Base-by-base conservation (phyloP, 2,888 invertebrate genomes). In the Clusia tigrina region DNA sequence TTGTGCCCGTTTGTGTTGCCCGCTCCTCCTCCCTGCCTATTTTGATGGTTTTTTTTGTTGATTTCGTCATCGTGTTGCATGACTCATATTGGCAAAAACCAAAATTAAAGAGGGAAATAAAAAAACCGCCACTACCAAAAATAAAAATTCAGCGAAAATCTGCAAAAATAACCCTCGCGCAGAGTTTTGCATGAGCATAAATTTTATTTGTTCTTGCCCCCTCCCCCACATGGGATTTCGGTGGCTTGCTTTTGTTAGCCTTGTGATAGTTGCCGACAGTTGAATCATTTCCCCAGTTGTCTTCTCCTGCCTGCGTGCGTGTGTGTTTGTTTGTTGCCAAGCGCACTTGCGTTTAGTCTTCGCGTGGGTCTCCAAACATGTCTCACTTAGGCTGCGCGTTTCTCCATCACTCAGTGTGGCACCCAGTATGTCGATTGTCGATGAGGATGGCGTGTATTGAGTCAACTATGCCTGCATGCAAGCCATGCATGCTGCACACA, bases 271-370 rank as follows among this genome's bases (percentile, higher is more conserved):
- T n/a, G 42, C n/a, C 42, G 32, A 32, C 32, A 32, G 32, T 32
- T 42, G n/a, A 42, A 42, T 42, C 42, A 42, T 42, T 3, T n/a
- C n/a, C 32, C 32, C 12, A 32, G 6, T 32, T 32, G 6, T 32
- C 32, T 32, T 32, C 12, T 9, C 6, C 12, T 32, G 6, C 12
- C 12, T 32, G 6, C 32, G 32, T 9, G 6, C 32, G 6, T 15
- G 2, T 42, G 42, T 42, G 32, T 17, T 15, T 42, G 42, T 15
- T 42, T 5, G 42, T 15, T 10, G 42, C n/a, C 42, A 42, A 17
- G 42, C 42, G 42, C n/a, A n/a, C n/a, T n/a, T n/a, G n/a, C n/a
- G n/a, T n/a, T 42, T 17, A n/a, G 42, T 42, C 42, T 42, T 42
- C n/a, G 42, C n/a, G 42, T 42, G 42, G 42, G 42, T 42, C 32